These are phyloP conservation scores for Sterrhoptilus dennistouni DNA, from an alignment of 2,113 vertebrate genomes.

Conservation along the genomic window DNA sequence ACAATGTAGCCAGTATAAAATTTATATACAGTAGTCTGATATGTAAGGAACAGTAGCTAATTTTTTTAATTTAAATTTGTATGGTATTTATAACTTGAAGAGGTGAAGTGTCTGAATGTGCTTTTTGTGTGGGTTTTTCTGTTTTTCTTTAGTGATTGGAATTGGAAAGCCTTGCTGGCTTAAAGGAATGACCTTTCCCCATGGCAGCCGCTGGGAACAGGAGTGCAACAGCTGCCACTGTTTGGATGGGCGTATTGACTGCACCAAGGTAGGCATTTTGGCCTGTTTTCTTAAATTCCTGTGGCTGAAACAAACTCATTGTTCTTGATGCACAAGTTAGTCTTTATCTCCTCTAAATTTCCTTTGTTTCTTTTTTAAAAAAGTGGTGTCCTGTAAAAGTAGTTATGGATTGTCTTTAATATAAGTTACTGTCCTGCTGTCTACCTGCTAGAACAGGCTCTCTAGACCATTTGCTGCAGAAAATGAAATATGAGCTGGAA, in stretches of 20 bases:
- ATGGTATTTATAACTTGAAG: background rate
- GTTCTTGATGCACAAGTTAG: background rate
- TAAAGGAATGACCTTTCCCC: constrained; percentile 80
- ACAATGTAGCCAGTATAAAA: background rate
- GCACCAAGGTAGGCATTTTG: constrained; percentile 84
- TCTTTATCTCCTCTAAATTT: background rate
- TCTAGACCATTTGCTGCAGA: background rate
- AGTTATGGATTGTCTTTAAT: background rate
- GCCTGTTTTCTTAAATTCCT: background rate
- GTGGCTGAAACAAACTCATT: background rate
- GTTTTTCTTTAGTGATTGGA: constrained; percentile 75
- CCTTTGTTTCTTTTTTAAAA: background rate
- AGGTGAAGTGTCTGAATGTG: background rate
- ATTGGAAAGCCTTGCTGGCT: constrained; percentile 85
- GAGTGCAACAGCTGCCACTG: constrained; percentile 93
- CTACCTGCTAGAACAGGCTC: background rate
- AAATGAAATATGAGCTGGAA: background rate
- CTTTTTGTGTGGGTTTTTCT: background rate
- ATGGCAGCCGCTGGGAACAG: constrained; percentile 88
- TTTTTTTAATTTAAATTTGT: background rate
- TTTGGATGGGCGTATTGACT: constrained; percentile 80
- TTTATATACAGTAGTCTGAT: background rate
- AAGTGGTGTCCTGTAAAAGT: background rate
- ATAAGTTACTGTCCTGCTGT: background rate
- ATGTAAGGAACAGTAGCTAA: background rate